Base-by-base conservation (phyloP, 2,113 vertebrate species). In the Seriola rivoliana region DNA sequence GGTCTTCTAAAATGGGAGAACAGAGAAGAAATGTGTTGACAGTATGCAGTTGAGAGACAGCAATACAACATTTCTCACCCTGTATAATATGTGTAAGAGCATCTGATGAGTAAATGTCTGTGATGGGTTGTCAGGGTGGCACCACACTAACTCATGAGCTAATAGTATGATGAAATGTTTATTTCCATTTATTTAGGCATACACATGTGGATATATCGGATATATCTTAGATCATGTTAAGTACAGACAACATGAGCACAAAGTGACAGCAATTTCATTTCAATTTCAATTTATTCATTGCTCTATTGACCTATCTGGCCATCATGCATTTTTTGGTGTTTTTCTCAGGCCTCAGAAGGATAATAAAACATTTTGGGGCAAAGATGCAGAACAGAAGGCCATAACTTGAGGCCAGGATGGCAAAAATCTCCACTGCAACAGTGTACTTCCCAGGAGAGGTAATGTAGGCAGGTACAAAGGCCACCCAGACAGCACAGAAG, bases 401-500 rank as follows among this genome's bases (percentile, higher is more conserved):
- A n/a, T 86, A 88, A 85, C 86, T 91, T 63, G 85, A 94, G 32
- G 88, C 78, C 44, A 93, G 66, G 50, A 91, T 88, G 34, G 81
- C 75, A 70, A 91, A 92, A 67, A 91, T 91, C 81, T 93, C 87
- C 76, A 87, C 84, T 42, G 86, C 64, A 0, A 90, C 84, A 3
- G 82, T 85, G 40, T 82, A 88, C 54, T 85, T 93, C 40, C 89
- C 87, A 14, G 82, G 89, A 42, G 82, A 93, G 70, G 78, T 93
- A 75, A 94, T 70, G 5, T 85, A 90, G 1, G 82, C 84, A 0
- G 91, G 88, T 25, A 91, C 63, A 69, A 93, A 92, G 11, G 81
- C 50, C n/a, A 88, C 78, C 71, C 78, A 89, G 60, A 90, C 89
- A 32, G 78, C 55, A 50, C 82, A 93, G 75, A 93, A 91, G 68